phyloP scores from a whole-genome alignment of 2,113 vertebrate species.

The Herpetotheres cachinnans region DNA sequence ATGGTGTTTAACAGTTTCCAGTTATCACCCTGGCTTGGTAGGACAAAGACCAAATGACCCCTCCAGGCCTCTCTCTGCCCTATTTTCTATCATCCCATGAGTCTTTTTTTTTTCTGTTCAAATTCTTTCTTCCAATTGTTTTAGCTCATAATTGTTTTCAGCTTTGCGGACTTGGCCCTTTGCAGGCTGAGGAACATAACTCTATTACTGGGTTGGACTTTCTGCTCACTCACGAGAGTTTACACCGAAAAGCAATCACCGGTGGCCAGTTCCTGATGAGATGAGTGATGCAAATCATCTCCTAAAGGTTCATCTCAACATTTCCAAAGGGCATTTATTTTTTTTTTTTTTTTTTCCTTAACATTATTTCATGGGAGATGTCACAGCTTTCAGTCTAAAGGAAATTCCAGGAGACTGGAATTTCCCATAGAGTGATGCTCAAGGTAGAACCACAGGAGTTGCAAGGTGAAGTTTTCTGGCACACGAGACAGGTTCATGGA shows the following conservation, averaged over 20 bases:
- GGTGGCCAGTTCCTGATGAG: neutral
- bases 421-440: neutral
- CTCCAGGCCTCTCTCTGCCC: neutral
- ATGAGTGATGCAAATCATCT: neutral
- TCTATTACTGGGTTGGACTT: neutral
- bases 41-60: neutral
- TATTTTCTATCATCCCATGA: neutral
- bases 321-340: neutral
- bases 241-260: neutral
- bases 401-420: neutral
- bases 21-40: neutral
- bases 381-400: neutral
- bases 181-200: neutral
- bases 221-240: neutral
- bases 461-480: neutral
- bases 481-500: fast-evolving
- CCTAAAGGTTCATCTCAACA: neutral
- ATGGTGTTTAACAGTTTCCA: neutral
- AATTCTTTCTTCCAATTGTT: neutral
- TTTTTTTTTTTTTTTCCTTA: neutral
- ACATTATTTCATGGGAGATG: fast-evolving
- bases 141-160: neutral
- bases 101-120: neutral
- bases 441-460: neutral
- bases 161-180: neutral